These are phyloP conservation scores for Nymphicus hollandicus DNA, from an alignment of 2,113 vertebrate species.

Conservation along the genomic window DNA sequence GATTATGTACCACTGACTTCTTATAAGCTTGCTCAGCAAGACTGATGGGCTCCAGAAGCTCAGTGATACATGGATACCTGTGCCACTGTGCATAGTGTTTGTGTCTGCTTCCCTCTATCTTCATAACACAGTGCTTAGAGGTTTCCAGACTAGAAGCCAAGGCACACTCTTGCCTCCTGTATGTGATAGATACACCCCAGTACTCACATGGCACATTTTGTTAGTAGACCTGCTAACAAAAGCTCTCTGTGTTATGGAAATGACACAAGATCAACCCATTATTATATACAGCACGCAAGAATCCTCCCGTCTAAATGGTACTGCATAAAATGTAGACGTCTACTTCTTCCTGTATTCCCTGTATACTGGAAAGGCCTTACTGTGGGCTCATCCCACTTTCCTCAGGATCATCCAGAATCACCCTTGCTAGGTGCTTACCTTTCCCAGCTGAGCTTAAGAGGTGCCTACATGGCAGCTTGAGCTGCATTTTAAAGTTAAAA, in stretches of 20 bases:
- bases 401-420: not conserved
- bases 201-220: rapidly evolving
- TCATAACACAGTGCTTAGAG: not conserved
- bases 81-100: not conserved
- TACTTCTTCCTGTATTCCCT: not conserved
- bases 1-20: not conserved
- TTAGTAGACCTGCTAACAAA: not conserved
- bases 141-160: not conserved
- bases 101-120: not conserved
- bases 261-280: not conserved
- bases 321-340: not conserved
- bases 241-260: not conserved
- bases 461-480: not conserved
- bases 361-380: not conserved
- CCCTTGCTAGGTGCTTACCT: not conserved
- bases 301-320: not conserved
- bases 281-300: not conserved
- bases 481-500: not conserved
- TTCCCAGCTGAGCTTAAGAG: not conserved
- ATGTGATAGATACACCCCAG: not conserved
- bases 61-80: not conserved
- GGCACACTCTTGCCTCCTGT: not conserved
- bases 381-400: not conserved
- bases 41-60: not conserved
- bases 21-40: not conserved